Evolutionary conservation across 2,888 invertebrate species (phyloP), one percentile per base, ranked within the genome.

Genomic region (Leptogaster cylindrica): DNA sequence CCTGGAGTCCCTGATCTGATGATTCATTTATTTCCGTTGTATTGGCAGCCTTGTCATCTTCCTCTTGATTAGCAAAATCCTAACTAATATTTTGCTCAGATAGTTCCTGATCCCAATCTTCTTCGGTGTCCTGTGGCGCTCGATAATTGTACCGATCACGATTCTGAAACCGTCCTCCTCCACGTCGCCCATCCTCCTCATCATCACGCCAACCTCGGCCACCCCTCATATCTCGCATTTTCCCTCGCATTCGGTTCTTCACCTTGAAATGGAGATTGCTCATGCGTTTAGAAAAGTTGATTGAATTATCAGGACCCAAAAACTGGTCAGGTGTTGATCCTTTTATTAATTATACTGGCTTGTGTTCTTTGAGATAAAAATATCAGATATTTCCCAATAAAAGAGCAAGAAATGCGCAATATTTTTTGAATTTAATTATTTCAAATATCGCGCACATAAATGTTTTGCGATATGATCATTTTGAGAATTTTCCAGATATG

Each of bases 101-200:
- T 46, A 80, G 73, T 66, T 80, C 81, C 7, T 74, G 74, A 73
- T 81, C 78, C 79, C 80, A 78, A 72, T 80, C 78, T 58, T 78
- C 78, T 71, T 81, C 79, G n/a, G 79, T 80, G 48, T 79, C 80
- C 50, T 71, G 74, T 51, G 7, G 20, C 68, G n/a, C n/a, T n/a
- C n/a, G n/a, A n/a, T n/a, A n/a, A n/a, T n/a, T n/a, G n/a, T n/a
- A n/a, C n/a, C n/a, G n/a, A n/a, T 65, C 73, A 5, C 70, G 73
- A 3, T 71, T 75, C 66, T 78, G 75, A 65, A 77, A 77, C 51
- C n/a, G n/a, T n/a, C n/a, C n/a, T 12, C 61, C 61, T 6, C 52
- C 52, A 3, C 27, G 72, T 70, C 41, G 77, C 61, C 70, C 77
- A 74, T 71, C 77, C 5, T 72, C 75, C 31, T 78, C 80, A 64